Conservation (phyloP, 2,888 invertebrate genomes). For the Cephus runcator region DNA sequence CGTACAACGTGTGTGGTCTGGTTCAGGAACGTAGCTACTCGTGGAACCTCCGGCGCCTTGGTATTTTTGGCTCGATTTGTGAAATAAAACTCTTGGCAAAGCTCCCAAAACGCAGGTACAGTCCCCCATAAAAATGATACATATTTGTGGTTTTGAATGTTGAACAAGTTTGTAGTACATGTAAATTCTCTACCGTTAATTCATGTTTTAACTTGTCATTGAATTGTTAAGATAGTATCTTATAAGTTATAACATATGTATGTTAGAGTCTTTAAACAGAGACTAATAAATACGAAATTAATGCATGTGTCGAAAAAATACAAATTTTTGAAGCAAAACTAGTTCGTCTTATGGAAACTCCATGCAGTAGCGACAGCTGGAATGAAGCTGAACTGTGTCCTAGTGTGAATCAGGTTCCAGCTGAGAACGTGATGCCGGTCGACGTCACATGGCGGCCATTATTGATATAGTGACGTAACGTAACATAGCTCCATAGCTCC, state of each 20-base stretch:
- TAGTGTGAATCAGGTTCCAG: neutral
- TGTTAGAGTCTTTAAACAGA: neutral
- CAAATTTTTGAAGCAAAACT: neutral
- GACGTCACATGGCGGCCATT: neutral
- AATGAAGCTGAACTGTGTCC: neutral
- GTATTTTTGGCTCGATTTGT: neutral
- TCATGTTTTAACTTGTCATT: neutral
- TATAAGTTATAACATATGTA: no score
- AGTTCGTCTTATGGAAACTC: neutral
- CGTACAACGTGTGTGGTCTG: neutral
- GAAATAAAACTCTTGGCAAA: neutral
- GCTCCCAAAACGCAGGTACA: neutral
- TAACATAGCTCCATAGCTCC: neutral
- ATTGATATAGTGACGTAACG: neutral
- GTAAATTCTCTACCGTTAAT: neutral
- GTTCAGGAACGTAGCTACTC: neutral
- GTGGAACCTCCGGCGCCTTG: neutral
- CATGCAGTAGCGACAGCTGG: no score
- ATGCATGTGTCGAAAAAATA: neutral
- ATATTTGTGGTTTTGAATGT: neutral
- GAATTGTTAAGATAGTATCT: neutral
- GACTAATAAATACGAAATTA: neutral
- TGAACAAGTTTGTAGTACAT: neutral
- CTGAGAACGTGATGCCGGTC: neutral
- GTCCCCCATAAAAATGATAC: neutral